These are phyloP conservation scores for Glyphotaelius pellucidus DNA, from an alignment of 2,888 invertebrate genomes.

Conservation along the genomic window DNA sequence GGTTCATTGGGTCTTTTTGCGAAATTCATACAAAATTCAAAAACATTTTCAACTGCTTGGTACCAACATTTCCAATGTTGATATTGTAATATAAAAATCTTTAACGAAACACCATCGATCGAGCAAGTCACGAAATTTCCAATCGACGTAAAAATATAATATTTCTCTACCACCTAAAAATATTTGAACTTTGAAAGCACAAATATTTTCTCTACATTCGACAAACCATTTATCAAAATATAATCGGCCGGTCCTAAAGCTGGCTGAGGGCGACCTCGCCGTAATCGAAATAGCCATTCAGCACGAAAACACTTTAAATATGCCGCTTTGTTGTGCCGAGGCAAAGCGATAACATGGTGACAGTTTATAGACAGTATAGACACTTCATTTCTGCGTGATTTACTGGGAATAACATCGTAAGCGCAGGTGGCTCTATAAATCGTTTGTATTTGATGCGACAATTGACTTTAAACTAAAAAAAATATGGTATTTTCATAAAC, in stretches of 20 bases:
- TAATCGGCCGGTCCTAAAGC: neutral
- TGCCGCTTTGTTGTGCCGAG: neutral
- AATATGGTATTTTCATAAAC: neutral
- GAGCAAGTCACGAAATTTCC: no score
- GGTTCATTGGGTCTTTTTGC: no score
- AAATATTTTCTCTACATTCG: neutral
- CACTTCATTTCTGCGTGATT: slow-evolving; percentile 9
- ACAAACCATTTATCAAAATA: slow-evolving; percentile 7
- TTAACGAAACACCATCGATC: no score
- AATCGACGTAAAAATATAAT: no score
- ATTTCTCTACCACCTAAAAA: neutral
- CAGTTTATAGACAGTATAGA: neutral
- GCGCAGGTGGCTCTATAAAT: neutral
- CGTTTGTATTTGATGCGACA: neutral
- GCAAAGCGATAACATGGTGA: neutral
- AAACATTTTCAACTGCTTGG: no score
- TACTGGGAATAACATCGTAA: neutral
- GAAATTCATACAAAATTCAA: no score
- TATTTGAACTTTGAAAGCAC: neutral
- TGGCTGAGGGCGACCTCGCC: neutral
- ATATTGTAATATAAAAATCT: no score
- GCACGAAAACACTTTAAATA: slow-evolving; percentile 20
- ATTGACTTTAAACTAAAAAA: neutral
- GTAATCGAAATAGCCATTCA: neutral
- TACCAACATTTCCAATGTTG: no score